Evolutionary conservation across 2,797 vertebrate genomes (phyloP).

Genomic region (Urocyon cinereoargenteus): DNA sequence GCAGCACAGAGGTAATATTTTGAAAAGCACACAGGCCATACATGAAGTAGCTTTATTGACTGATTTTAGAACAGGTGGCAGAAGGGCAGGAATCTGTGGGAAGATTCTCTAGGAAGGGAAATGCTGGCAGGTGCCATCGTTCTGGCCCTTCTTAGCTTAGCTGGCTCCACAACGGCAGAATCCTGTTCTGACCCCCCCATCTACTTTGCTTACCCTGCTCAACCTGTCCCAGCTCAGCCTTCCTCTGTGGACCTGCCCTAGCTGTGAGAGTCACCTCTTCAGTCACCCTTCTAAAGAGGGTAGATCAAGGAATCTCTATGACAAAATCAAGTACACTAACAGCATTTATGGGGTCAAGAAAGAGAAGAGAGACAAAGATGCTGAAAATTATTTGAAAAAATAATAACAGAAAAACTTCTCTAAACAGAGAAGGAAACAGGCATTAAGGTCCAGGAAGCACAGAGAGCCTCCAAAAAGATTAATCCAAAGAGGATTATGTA

Average conservation of each 20-base stretch:
- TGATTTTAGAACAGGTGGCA: neutral
- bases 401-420: neutral
- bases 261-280: neutral
- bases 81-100: neutral
- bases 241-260: neutral
- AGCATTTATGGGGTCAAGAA: neutral
- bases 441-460: neutral
- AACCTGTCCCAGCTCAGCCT: rapidly evolving
- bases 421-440: neutral
- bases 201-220: neutral
- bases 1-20: neutral
- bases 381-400: neutral
- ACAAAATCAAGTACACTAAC: neutral
- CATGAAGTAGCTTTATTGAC: neutral
- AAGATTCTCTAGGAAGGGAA: neutral
- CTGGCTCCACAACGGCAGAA: neutral
- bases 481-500: neutral
- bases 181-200: neutral
- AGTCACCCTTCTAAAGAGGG: neutral
- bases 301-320: neutral
- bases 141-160: neutral
- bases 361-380: neutral
- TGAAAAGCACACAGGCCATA: neutral
- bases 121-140: neutral
- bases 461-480: neutral